A percentile compares a stretch with the other conserved stretches of the same genome.
Conservation (phyloP, 2,113 vertebrate genomes). For the Tragelaphus imberbis region DNA sequence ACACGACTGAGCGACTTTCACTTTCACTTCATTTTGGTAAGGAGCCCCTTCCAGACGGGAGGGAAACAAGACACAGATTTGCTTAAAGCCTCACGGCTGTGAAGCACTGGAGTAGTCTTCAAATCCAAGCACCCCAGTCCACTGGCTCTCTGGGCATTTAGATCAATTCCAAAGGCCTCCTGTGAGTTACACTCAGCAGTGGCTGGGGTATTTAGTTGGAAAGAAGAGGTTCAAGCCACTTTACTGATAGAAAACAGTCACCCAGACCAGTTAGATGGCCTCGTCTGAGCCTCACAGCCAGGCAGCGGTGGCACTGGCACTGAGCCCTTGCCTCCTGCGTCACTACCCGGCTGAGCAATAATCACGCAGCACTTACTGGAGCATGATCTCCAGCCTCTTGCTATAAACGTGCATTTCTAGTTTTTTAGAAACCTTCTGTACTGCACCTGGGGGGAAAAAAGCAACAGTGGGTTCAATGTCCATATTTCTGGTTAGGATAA, state of each 20-base stretch:
- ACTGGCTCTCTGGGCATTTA: neutral
- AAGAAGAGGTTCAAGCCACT: neutral
- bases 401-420: conserved; percentile 86
- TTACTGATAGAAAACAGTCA: neutral
- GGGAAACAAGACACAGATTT: neutral
- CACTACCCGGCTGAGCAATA: neutral
- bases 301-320: neutral
- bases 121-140: neutral
- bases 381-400: conserved; percentile 90
- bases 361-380: conserved; percentile 85
- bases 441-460: conserved; percentile 71
- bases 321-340: neutral
- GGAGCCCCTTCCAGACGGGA: neutral
- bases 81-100: fast-evolving
- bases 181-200: neutral
- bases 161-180: neutral
- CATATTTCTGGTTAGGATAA: neutral
- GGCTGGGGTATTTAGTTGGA: neutral
- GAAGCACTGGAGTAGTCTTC: fast-evolving
- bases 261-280: neutral
- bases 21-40: neutral
- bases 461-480: neutral
- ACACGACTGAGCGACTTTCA: neutral
- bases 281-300: no score
- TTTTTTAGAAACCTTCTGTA: conserved; percentile 80